Percentiles rank a stretch among this genome's conserved stretches.
Conservation (phyloP, 2,113 vertebrate genomes). For the Hippocampus abdominalis region DNA sequence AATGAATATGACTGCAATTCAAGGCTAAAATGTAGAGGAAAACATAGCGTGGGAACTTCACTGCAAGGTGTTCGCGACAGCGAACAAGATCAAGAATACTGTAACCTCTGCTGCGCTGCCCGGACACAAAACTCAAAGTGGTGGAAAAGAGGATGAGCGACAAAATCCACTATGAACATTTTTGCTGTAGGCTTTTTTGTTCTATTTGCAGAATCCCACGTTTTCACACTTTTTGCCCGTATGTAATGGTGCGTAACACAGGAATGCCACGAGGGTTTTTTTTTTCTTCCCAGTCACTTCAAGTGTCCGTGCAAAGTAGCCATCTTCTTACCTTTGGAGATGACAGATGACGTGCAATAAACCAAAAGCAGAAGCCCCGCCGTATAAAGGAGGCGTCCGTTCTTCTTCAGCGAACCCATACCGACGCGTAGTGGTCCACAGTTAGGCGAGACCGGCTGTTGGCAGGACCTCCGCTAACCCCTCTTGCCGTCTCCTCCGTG, state of each 20-base stretch:
- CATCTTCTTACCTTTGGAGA: slow-evolving; percentile 68
- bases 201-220: background rate
- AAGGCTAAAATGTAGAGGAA: background rate
- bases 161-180: background rate
- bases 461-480: slow-evolving; percentile 23
- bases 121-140: background rate
- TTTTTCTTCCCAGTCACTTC: background rate
- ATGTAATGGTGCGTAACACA: slow-evolving; percentile 28
- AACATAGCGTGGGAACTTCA: slow-evolving; percentile 26
- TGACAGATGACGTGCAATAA: slow-evolving; percentile 35
- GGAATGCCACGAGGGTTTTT: slow-evolving; percentile 10
- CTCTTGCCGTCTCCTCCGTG: slow-evolving; percentile 23
- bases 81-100: slow-evolving; percentile 18
- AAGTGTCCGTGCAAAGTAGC: slow-evolving; percentile 2
- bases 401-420: slow-evolving; percentile 55
- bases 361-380: slow-evolving; percentile 59
- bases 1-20: background rate
- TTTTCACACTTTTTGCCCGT: background rate
- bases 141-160: background rate
- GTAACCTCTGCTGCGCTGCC: slow-evolving; percentile 18
- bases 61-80: background rate
- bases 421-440: slow-evolving; percentile 41
- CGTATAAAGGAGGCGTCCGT: slow-evolving; percentile 51
- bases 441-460: slow-evolving; percentile 12
- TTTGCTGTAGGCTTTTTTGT: background rate